These are phyloP conservation scores for Setophaga kirtlandii DNA, from an alignment of 2,113 vertebrate genomes.

Conservation along the genomic window DNA sequence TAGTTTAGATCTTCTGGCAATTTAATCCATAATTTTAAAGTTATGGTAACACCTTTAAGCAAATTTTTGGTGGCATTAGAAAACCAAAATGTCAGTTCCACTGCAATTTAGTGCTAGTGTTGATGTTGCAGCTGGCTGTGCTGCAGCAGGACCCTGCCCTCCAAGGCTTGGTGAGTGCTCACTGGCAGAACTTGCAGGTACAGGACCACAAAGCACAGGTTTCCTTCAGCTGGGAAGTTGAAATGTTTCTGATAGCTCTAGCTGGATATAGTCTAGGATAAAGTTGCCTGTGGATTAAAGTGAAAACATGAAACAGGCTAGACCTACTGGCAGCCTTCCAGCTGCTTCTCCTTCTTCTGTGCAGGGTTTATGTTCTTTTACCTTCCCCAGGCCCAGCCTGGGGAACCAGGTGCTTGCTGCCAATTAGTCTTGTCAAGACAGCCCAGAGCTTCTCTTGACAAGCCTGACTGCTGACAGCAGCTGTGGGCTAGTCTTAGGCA, in stretches of 20 bases:
- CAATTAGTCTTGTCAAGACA: slow-evolving; percentile 63
- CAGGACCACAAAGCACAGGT: background rate
- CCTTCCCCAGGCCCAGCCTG: background rate
- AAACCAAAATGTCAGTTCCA: background rate
- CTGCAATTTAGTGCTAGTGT: background rate
- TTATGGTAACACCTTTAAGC: background rate
- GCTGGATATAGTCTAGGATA: background rate
- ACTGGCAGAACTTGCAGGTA: background rate
- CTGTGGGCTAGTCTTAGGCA: slow-evolving; percentile 34
- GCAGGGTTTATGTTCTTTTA: slow-evolving; percentile 51
- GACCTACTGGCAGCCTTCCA: slow-evolving; percentile 36
- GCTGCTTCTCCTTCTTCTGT: background rate
- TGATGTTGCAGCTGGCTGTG: background rate
- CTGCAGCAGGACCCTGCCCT: fast-evolving
- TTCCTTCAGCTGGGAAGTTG: background rate
- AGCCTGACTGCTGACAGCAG: slow-evolving; percentile 60
- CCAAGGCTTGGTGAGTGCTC: background rate
- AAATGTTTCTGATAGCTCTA: background rate
- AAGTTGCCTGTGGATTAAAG: slow-evolving; percentile 9
- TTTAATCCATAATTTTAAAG: background rate
- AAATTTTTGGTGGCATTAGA: background rate
- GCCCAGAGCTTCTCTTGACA: slow-evolving; percentile 51
- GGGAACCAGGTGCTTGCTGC: slow-evolving; percentile 58
- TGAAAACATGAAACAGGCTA: slow-evolving; percentile 1
- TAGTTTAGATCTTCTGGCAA: background rate